Evolutionary conservation across 2,113 vertebrate species (phyloP).

Genomic region (Plectropomus leopardus): DNA sequence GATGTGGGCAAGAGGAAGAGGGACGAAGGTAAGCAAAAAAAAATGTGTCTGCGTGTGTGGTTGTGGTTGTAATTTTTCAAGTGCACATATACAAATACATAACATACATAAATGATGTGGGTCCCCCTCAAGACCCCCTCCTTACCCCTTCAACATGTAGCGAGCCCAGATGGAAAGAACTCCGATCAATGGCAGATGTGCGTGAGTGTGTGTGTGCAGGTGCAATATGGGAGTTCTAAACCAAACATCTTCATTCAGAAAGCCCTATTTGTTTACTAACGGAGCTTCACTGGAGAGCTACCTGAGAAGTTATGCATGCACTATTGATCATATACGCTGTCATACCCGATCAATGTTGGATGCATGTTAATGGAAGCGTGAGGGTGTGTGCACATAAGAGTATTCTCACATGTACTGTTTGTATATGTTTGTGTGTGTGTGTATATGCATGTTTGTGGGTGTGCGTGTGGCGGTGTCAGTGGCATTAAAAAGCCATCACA

Average conservation of each 20-base stretch:
- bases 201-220: slow-evolving; percentile 30
- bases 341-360: slow-evolving; percentile 62
- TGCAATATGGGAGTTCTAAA: slow-evolving; percentile 43
- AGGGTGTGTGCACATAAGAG: background rate
- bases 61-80: background rate
- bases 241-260: slow-evolving; percentile 82
- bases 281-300: slow-evolving; percentile 42
- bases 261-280: slow-evolving; percentile 58
- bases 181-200: slow-evolving; percentile 52
- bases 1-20: slow-evolving; percentile 97
- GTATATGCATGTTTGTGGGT: slow-evolving; percentile 24
- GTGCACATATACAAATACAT: slow-evolving; percentile 4
- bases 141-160: background rate
- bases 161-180: slow-evolving; percentile 55
- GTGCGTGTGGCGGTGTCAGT: slow-evolving; percentile 65
- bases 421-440: slow-evolving; percentile 28
- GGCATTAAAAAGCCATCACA: slow-evolving; percentile 85
- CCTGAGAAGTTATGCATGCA: slow-evolving; percentile 65
- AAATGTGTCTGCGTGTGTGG: slow-evolving; percentile 10
- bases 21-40: slow-evolving; percentile 91
- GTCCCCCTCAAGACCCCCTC: background rate
- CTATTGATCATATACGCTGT: slow-evolving; percentile 73
- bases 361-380: slow-evolving; percentile 54
- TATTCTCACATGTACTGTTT: slow-evolving; percentile 20
- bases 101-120: slow-evolving; percentile 21